A percentile compares a stretch with the other conserved stretches of the same genome.
phyloP scores from a whole-genome alignment of 2,888 invertebrate genomes.

The Rhodophaea formosa region DNA sequence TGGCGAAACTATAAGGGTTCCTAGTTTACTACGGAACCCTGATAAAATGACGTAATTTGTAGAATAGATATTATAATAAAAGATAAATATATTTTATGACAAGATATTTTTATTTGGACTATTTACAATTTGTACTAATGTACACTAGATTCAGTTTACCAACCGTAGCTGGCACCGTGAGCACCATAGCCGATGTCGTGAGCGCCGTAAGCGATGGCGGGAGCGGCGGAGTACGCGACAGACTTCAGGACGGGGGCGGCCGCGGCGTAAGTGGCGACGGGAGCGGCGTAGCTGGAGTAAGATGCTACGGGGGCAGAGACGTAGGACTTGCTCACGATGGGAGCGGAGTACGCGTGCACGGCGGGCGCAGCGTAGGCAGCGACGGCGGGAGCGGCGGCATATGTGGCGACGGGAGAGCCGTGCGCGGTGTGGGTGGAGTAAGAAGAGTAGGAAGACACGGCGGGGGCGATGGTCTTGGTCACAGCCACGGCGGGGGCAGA shows the following conservation, averaged over 20 bases:
- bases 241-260: slow-evolving; percentile 26
- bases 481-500: slow-evolving; percentile 37
- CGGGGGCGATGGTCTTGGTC: slow-evolving; percentile 46
- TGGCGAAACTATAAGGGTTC: too few species aligned
- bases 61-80: not conserved
- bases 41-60: too few species aligned
- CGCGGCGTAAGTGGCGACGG: slow-evolving; percentile 31
- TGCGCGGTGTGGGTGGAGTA: slow-evolving; percentile 53
- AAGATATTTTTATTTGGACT: slow-evolving; percentile 41
- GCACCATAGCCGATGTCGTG: slow-evolving; percentile 84
- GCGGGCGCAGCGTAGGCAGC: slow-evolving; percentile 56
- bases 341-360: slow-evolving; percentile 43
- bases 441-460: slow-evolving; percentile 50
- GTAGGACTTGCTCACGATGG: slow-evolving; percentile 39
- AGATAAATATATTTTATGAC: slow-evolving; percentile 20
- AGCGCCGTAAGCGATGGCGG: slow-evolving; percentile 82
- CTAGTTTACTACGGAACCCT: too few species aligned
- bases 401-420: slow-evolving; percentile 40
- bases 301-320: slow-evolving; percentile 46
- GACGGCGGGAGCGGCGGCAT: slow-evolving; percentile 36
- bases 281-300: slow-evolving; percentile 45
- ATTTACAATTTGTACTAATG: slow-evolving; percentile 44
- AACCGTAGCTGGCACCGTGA: slow-evolving; percentile 83
- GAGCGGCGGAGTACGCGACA: slow-evolving; percentile 81
- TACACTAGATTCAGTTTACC: slow-evolving; percentile 71